A percentile compares a stretch with the other conserved stretches of the same genome.
Conservation (phyloP, 2,888 invertebrate species). For the Meteorus cinctellus region DNA sequence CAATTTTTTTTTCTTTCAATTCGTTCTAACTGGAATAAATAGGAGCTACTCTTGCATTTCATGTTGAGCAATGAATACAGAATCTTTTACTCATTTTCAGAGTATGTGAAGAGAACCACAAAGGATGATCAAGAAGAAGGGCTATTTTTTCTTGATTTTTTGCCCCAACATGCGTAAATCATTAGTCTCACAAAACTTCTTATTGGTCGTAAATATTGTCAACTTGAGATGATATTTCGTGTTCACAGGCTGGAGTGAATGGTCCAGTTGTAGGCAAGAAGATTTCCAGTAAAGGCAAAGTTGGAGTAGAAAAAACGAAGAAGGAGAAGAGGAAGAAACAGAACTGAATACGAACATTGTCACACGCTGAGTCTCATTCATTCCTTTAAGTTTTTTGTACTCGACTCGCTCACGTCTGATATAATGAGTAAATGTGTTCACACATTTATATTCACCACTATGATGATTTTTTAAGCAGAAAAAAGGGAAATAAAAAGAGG, state of each 20-base stretch:
- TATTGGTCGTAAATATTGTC: conserved; percentile 21
- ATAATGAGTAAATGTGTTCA: not conserved
- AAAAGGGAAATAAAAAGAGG: not conserved
- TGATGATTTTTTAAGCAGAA: not conserved
- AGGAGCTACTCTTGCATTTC: too few relatives aligned
- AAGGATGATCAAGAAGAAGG: too few relatives aligned
- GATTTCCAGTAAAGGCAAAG: not conserved
- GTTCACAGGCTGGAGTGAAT: too few relatives aligned
- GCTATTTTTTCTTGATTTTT: not conserved
- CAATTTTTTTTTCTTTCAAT: too few relatives aligned
- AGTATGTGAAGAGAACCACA: too few relatives aligned
- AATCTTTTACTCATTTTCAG: too few relatives aligned
- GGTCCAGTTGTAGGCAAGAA: too few relatives aligned
- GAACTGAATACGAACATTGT: not conserved
- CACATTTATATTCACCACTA: conserved; percentile 3
- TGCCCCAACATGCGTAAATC: not conserved
- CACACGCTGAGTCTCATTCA: not conserved
- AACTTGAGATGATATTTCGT: too few relatives aligned
- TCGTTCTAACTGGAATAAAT: too few relatives aligned
- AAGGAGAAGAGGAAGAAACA: not conserved
- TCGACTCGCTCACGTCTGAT: not conserved
- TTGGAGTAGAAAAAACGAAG: not conserved
- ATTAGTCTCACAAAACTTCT: conserved; percentile 3
- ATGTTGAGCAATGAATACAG: too few relatives aligned
- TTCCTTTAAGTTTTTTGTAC: conserved; percentile 12